These are phyloP conservation scores for Melanchra persicariae DNA, from an alignment of 2,888 invertebrate species.

Conservation along the genomic window DNA sequence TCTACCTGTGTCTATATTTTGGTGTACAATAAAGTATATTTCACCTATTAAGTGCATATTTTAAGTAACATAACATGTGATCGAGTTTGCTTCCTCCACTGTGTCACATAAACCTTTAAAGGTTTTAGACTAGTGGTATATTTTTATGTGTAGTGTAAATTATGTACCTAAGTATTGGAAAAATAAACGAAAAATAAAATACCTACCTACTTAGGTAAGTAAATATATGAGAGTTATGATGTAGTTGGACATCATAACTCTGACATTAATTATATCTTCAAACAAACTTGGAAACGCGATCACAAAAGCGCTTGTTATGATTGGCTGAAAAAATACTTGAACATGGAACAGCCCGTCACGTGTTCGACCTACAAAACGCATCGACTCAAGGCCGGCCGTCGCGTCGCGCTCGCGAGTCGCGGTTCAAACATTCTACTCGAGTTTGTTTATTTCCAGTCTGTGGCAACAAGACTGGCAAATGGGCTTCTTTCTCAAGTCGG, in stretches of 20 bases:
- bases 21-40: no score
- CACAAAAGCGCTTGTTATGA: slow-evolving; percentile 11
- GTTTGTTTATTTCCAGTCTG: slow-evolving; percentile 50
- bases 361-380: slow-evolving; percentile 50
- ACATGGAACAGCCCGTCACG: slow-evolving; percentile 28
- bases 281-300: background rate
- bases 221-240: no score
- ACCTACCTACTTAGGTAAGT: no score
- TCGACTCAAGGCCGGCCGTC: slow-evolving; percentile 42
- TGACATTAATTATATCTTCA: slow-evolving; percentile 1
- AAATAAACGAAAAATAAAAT: no score
- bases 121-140: no score
- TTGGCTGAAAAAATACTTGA: slow-evolving; percentile 13
- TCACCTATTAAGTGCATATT: no score
- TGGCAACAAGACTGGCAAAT: background rate
- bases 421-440: slow-evolving; percentile 16
- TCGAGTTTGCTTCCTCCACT: no score
- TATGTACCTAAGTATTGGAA: no score
- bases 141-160: no score
- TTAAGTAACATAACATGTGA: no score
- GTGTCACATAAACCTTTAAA: no score
- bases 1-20: no score
- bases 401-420: slow-evolving; percentile 17
- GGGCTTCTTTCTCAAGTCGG: slow-evolving; percentile 9
- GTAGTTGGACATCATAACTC: background rate